phyloP scores from a whole-genome alignment of 2,113 vertebrate species.

The Forbesichthys papilliferus region DNA sequence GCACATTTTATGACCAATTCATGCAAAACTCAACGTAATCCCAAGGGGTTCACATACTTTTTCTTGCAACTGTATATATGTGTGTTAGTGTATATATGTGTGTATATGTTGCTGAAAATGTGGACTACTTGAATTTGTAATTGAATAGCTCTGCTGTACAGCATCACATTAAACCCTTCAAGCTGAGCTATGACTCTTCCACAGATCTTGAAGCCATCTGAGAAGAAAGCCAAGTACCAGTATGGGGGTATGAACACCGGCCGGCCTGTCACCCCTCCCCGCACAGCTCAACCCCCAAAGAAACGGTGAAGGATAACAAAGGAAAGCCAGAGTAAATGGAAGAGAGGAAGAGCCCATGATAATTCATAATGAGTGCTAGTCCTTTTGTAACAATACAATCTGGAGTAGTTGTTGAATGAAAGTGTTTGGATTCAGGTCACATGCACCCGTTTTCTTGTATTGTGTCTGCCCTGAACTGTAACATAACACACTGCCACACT shows the following conservation, averaged over 20 bases:
- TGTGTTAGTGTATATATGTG: no score
- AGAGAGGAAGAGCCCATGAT: not conserved
- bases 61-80: no score
- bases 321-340: slow-evolving; percentile 20
- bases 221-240: slow-evolving; percentile 98
- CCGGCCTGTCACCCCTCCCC: slow-evolving; percentile 91
- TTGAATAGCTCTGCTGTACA: no score
- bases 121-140: no score
- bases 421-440: slow-evolving; percentile 19
- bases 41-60: no score
- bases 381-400: slow-evolving; percentile 29
- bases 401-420: slow-evolving; percentile 7
- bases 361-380: slow-evolving; percentile 7
- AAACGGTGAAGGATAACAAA: slow-evolving; percentile 88
- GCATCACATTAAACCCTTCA: no score
- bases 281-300: slow-evolving; percentile 94
- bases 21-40: no score
- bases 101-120: no score
- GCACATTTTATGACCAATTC: no score
- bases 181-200: no score
- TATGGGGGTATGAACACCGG: slow-evolving; percentile 93
- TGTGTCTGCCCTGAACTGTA: slow-evolving; percentile 34
- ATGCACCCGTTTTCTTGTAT: slow-evolving; percentile 20
- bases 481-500: slow-evolving; percentile 12
- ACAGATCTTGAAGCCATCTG: slow-evolving; percentile 96